Conservation (phyloP, 2,797 vertebrate genomes). For the Coilia nasus region DNA sequence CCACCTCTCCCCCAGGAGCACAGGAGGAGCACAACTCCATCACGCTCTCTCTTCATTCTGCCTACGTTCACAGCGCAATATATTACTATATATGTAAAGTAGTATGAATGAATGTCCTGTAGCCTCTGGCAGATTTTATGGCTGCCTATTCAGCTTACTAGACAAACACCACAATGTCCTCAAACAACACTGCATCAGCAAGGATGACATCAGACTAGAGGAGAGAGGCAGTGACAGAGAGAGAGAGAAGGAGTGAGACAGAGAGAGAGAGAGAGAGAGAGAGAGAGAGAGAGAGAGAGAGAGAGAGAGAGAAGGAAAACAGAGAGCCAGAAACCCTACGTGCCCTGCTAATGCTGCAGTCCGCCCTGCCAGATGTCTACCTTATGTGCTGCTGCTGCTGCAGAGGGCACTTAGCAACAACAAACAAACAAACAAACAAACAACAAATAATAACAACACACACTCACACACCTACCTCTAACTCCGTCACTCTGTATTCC, state of each 20-base stretch:
- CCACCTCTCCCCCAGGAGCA: too few species aligned
- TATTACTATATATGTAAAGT: too few species aligned
- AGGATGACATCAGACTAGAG: constrained; percentile 68
- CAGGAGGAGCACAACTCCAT: background rate
- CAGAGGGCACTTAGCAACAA: constrained; percentile 18
- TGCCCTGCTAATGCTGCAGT: constrained; percentile 63
- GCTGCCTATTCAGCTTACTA: constrained; percentile 44
- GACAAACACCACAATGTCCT: constrained; percentile 54
- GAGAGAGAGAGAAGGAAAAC: background rate
- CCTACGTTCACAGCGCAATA: background rate
- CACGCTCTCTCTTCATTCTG: background rate
- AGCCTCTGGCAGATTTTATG: background rate
- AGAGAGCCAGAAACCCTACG: constrained; percentile 12
- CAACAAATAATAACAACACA: constrained; percentile 28
- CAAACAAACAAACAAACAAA: constrained; percentile 23
- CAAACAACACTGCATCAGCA: constrained; percentile 57
- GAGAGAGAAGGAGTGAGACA: constrained; percentile 58
- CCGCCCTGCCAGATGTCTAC: constrained; percentile 61
- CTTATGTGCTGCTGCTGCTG: background rate
- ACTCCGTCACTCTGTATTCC: constrained; percentile 65
- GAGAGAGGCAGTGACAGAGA: constrained; percentile 20
- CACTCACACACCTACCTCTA: constrained; percentile 66
- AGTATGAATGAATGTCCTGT: background rate
- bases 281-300: constrained; percentile 54
- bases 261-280: constrained; percentile 57